Conservation (phyloP, 2,113 vertebrate genomes). For the Triplophysa dalaica region DNA sequence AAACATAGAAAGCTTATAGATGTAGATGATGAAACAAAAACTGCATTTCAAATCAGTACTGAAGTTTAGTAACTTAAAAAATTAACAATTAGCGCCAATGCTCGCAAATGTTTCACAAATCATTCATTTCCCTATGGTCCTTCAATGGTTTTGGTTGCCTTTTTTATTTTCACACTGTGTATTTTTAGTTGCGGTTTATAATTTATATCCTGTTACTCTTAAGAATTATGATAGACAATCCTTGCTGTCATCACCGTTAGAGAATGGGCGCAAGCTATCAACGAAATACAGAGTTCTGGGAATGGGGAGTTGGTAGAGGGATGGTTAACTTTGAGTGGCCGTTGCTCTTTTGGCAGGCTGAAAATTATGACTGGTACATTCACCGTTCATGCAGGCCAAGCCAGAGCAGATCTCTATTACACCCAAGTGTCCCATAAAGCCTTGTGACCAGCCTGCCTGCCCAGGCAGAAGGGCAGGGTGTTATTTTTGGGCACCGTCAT, state of each 20-base stretch:
- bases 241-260: conserved; percentile 36
- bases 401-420: conserved; percentile 24
- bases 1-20: background rate
- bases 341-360: background rate
- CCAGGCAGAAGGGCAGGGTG: background rate
- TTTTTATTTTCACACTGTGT: background rate
- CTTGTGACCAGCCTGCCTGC: conserved; percentile 19
- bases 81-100: no score
- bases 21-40: background rate
- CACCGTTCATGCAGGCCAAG: background rate
- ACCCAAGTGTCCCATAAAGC: conserved; percentile 31
- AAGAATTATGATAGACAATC: conserved; percentile 9
- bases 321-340: background rate
- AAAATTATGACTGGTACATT: conserved; percentile 14
- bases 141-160: background rate
- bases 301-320: background rate
- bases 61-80: background rate
- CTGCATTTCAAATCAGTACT: no score
- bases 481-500: conserved; percentile 21
- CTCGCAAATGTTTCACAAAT: no score
- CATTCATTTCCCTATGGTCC: background rate
- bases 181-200: background rate
- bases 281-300: conserved; percentile 21
- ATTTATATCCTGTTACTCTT: conserved; percentile 10
- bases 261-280: conserved; percentile 23